These are phyloP conservation scores for Paramuricea clavata DNA, from an alignment of 92 coral and sea anemone genomes.

Conservation along the genomic window DNA sequence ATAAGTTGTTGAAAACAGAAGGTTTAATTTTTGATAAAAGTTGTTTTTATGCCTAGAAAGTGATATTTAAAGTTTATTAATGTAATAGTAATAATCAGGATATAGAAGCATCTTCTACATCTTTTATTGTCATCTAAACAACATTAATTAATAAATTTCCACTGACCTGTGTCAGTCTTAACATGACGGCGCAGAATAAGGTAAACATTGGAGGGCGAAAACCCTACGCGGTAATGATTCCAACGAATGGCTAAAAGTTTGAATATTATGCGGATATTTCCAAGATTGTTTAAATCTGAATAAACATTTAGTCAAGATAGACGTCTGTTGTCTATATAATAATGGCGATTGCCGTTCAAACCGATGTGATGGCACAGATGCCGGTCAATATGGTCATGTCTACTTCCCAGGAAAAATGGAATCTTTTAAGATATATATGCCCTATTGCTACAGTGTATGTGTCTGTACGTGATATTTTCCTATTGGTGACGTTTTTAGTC, in stretches of 20 bases:
- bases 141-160: constrained; percentile 8
- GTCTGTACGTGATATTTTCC: constrained; percentile 4
- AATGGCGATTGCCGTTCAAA: neutral
- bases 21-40: constrained; percentile 11
- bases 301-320: constrained; percentile 27
- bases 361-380: constrained; percentile 21
- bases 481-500: constrained; percentile 11
- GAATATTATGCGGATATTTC: neutral
- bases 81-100: constrained; percentile 14
- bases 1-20: constrained; percentile 17
- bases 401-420: constrained; percentile 8
- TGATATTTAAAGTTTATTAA: constrained; percentile 16
- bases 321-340: constrained; percentile 14
- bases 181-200: constrained; percentile 14
- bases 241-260: constrained; percentile 12
- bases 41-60: constrained; percentile 16
- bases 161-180: constrained; percentile 19
- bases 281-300: constrained; percentile 1
- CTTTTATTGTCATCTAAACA: constrained; percentile 8
- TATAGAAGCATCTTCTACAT: constrained; percentile 26
- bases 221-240: constrained; percentile 7
- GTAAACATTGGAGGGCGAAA: constrained; percentile 29
- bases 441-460: neutral
- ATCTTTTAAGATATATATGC: constrained; percentile 5
- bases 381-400: constrained; percentile 19